Conservation (phyloP, 1,140 invertebrate species). For the Tetramorium parvispinum region DNA sequence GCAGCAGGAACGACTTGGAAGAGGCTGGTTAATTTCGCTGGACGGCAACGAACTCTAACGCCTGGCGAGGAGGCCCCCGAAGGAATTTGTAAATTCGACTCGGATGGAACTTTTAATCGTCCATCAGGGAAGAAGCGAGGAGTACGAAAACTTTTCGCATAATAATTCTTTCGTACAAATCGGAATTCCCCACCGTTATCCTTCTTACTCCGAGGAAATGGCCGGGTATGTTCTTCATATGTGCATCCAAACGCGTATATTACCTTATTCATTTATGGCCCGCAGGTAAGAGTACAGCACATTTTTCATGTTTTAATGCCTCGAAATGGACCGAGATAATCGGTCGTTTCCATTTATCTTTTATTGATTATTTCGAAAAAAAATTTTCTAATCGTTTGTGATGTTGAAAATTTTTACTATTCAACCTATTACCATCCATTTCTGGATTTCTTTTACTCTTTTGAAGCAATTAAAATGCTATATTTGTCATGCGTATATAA, state of each 20-base stretch:
- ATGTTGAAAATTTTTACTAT: not conserved
- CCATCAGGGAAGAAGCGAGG: conserved; percentile 80
- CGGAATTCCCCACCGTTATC: conserved; percentile 27
- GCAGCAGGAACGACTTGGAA: conserved; percentile 25
- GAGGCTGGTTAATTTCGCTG: conserved; percentile 69
- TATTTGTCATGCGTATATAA: no score
- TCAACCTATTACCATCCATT: no score
- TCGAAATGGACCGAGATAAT: not conserved
- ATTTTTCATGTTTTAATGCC: conserved; percentile 31
- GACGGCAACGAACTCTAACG: conserved; percentile 62
- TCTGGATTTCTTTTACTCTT: no score
- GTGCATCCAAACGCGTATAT: conserved; percentile 20
- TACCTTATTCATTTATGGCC: not conserved
- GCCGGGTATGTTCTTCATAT: conserved; percentile 52
- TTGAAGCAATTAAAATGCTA: no score
- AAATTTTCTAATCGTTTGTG: not conserved
- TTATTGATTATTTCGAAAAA: not conserved
- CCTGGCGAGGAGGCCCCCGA: conserved; percentile 58
- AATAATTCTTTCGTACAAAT: conserved; percentile 78
- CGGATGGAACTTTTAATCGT: conserved; percentile 81
- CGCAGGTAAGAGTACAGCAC: not conserved
- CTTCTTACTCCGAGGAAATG: conserved; percentile 33
- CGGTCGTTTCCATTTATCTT: not conserved
- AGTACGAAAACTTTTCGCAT: conserved; percentile 79
- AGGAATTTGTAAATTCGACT: conserved; percentile 83